Percentiles rank a stretch among this genome's conserved stretches.
phyloP scores from a whole-genome alignment of 2,888 invertebrate genomes.

The Parasteatoda lunata region DNA sequence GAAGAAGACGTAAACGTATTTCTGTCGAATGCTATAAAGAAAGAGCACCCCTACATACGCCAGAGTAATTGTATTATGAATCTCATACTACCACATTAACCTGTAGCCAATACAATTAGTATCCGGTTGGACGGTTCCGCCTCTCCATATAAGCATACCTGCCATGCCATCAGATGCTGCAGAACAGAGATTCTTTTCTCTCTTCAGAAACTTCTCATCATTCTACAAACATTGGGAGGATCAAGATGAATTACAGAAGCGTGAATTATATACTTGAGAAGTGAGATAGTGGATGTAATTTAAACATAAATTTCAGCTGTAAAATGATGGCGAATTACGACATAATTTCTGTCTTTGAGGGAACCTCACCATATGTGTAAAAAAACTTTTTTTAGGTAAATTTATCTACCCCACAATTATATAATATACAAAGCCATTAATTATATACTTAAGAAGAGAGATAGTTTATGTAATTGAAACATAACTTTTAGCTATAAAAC shows the following conservation, averaged over 20 bases:
- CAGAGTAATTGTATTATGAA: background rate
- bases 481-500: no score
- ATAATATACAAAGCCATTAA: no score
- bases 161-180: background rate
- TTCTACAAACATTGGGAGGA: background rate
- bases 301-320: no score
- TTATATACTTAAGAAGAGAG: no score
- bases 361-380: no score
- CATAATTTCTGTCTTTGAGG: no score
- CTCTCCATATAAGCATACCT: background rate
- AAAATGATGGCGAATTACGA: no score
- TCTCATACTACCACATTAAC: background rate
- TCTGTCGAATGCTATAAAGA: background rate
- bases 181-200: background rate
- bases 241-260: background rate
- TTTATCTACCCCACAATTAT: no score
- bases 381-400: no score
- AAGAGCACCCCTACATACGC: background rate
- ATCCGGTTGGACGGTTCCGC: slow-evolving; percentile 25
- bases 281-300: no score
- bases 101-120: background rate
- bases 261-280: background rate
- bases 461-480: no score
- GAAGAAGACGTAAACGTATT: no score
- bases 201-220: background rate